Conservation (phyloP, 2,888 invertebrate genomes). For the Volucella zonaria region DNA sequence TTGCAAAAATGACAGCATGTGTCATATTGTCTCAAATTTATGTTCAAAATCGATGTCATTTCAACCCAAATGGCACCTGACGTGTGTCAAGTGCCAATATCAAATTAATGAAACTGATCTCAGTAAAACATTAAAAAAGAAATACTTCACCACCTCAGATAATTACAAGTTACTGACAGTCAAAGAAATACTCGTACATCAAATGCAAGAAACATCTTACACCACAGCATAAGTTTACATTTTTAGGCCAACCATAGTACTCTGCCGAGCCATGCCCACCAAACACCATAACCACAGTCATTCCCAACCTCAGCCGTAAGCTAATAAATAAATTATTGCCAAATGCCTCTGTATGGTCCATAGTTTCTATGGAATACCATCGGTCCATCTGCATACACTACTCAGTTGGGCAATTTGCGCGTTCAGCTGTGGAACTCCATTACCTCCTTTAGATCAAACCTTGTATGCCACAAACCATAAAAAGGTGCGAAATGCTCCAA, state of each 20-base stretch:
- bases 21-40: too few species aligned
- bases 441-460: conserved; percentile 39
- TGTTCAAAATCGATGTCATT: too few species aligned
- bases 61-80: too few species aligned
- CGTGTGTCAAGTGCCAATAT: too few species aligned
- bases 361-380: conserved; percentile 55
- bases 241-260: conserved; percentile 9
- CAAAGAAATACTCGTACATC: neutral
- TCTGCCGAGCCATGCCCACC: conserved; percentile 4
- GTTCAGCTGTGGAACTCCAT: conserved; percentile 56
- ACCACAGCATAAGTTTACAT: neutral
- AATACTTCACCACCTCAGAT: too few species aligned
- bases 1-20: too few species aligned
- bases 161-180: too few species aligned
- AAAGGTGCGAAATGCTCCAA: neutral
- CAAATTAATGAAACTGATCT: too few species aligned
- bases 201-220: neutral
- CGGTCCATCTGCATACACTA: conserved; percentile 37
- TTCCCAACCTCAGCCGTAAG: conserved; percentile 27
- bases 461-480: conserved; percentile 15
- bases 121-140: too few species aligned
- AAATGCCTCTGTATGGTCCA: conserved; percentile 52
- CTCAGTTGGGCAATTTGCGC: conserved; percentile 51
- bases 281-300: conserved; percentile 5
- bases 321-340: conserved; percentile 66